Base-by-base conservation (phyloP, 2,113 vertebrate genomes). In the Numida meleagris region DNA sequence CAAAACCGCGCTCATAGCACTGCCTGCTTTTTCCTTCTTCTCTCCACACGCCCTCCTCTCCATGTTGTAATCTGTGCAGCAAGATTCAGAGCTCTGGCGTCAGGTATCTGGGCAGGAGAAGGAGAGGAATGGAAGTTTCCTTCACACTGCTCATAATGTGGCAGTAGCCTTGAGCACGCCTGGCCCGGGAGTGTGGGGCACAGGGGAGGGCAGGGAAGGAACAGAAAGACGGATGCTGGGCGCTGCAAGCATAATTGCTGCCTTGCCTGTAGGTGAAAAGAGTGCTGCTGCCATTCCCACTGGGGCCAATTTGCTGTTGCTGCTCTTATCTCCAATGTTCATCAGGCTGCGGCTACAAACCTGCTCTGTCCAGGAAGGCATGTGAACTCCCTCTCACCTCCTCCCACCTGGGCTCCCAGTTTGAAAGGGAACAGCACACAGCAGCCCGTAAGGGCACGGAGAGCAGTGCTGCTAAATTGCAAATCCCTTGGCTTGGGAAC, bases 271-370 rank as follows among this genome's bases (percentile, higher is more conserved):
- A 92, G 97, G 96, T 97, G 95, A 88, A 90, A 89, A 88, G 97
- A 97, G 91, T 93, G 94, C 84, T 96, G 95, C 96, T 97, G 97
- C 97, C 87, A 20, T 96, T 97, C 90, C 77, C 95, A 94, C 33
- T 92, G 95, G 92, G 96, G 94, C 97, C 97, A 97, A 97, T 98
- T 98, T 98, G 90, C 87, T 96, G 82, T 94, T 97, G 88, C 96
- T 96, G 94, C 95, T 97, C 97, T 97, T 97, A 97, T 98, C 97
- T 97, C 78, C 1, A 1, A 85, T 88, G 91, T 73, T 67, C 96
- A 97, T 97, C 97, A 94, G 95, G 57, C 96, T 96, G 88, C 75
- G 95, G 95, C 92, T 96, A 97, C 97, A 97, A 96, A 89, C 88
- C 51, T 96, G 74, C 83, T 96, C 95, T 95, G 95, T 97, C 94